Base-by-base conservation (phyloP, 2,888 invertebrate genomes). In the Nephrotoma flavescens region DNA sequence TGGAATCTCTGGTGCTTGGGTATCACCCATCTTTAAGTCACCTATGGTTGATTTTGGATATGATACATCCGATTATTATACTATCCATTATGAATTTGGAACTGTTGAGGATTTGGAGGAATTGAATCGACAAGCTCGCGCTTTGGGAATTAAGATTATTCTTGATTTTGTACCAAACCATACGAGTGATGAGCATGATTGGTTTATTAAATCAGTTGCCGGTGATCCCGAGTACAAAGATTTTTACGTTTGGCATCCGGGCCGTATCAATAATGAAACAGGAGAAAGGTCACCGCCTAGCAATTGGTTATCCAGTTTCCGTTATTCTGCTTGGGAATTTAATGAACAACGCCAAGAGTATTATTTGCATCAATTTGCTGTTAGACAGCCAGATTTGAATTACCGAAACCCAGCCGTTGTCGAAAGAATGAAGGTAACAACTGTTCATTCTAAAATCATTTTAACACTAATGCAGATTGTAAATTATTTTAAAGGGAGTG, bases 11-110 rank as follows among this genome's bases (percentile, higher is more conserved):
- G 95, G 95, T 0, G 93, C 96, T 87, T 97, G 97, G 97, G 91
- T 98, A 87, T 97, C 96, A 0, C 97, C 97, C 0, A 95, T 98
- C 89, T 97, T 95, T 91, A 92, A 93, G 87, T 97, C 97, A 0
- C 97, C 97, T 0, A 96, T 96, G 95, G 93, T 94, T 0, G 97
- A 98, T 91, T 96, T 96, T 90, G 97, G 97, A 0, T 97, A 97
- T 89, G 97, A 98, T 90, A 95, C 97, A 88, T 94, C 95, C 42
- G 93, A 97, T 91, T 97, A 95, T 90, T 94, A 92, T 86, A 93
- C 93, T 31, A 94, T 97, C 42, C 95, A 97, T 88, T 91, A 94
- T 0, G 93, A 94, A 86, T 97, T 95, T 90, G 97, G 97, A 0
- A 95, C 93, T 0, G 92, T 96, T 91, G 92, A 92, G 0, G 96